A percentile compares a stretch with the other conserved stretches of the same genome.
These are phyloP conservation scores for Autographa gamma DNA, from an alignment of 2,888 invertebrate genomes.

Conservation along the genomic window DNA sequence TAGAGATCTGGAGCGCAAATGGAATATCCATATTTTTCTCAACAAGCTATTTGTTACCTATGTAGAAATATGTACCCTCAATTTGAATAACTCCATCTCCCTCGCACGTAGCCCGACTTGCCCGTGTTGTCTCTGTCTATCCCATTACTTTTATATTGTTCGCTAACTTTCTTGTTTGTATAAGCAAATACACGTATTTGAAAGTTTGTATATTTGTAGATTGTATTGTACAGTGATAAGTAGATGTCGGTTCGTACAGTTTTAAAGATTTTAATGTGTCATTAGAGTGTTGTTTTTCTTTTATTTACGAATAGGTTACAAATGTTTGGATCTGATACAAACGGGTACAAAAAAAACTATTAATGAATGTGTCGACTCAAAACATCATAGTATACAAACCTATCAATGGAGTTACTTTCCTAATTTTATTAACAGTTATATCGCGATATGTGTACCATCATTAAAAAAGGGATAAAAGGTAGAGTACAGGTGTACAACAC, in stretches of 20 bases:
- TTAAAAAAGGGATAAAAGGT: too few relatives aligned
- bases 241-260: conserved; percentile 66
- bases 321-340: neutral
- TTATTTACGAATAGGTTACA: neutral
- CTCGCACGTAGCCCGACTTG: conserved; percentile 67
- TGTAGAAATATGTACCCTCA: conserved; percentile 89
- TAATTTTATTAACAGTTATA: too few relatives aligned
- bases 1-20: conserved; percentile 54
- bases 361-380: too few relatives aligned
- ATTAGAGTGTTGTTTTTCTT: conserved; percentile 48
- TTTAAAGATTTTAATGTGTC: conserved; percentile 64
- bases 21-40: conserved; percentile 84
- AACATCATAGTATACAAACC: too few relatives aligned
- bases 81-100: conserved; percentile 86
- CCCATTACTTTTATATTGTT: conserved; percentile 89
- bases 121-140: conserved; percentile 77
- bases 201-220: conserved; percentile 88
- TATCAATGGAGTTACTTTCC: too few relatives aligned
- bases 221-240: conserved; percentile 84
- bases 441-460: too few relatives aligned
- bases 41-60: conserved; percentile 88
- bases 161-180: conserved; percentile 89
- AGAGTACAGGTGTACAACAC: too few relatives aligned
- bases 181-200: conserved; percentile 89
- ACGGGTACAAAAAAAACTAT: too few relatives aligned